Evolutionary conservation across 1,140 invertebrate species (phyloP).

Genomic region (Drosophila kohkoa): DNA sequence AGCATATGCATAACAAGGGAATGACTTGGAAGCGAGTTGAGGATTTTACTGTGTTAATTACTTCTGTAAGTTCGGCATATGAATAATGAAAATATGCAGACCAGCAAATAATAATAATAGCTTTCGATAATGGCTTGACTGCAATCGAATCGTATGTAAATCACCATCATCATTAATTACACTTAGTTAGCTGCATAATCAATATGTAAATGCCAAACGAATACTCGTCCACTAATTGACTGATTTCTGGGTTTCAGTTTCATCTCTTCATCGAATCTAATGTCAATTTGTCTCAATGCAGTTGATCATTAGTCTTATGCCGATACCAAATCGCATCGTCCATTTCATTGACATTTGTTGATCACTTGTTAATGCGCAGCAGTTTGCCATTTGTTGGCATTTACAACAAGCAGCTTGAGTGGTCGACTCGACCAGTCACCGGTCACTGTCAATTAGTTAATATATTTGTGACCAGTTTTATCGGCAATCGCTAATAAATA

Average conservation of each 20-base stretch:
- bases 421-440: not conserved
- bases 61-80: too few relatives aligned
- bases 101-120: too few relatives aligned
- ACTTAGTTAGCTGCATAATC: constrained; percentile 26
- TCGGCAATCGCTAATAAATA: constrained; percentile 75
- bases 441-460: constrained; percentile 70
- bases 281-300: constrained; percentile 30
- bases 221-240: not conserved
- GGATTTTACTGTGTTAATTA: too few relatives aligned
- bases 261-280: constrained; percentile 3
- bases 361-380: constrained; percentile 3
- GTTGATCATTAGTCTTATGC: constrained; percentile 25
- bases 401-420: not conserved
- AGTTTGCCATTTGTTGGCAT: not conserved
- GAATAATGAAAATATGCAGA: too few relatives aligned
- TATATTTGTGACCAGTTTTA: constrained; percentile 66
- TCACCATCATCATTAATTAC: constrained; percentile 31
- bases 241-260: not conserved
- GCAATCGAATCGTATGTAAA: constrained; percentile 1
- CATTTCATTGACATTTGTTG: constrained; percentile 14
- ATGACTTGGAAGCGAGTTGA: not conserved
- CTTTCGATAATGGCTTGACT: not conserved
- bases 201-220: constrained; percentile 29
- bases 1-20: not conserved
- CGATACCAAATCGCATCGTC: not conserved